Evolutionary conservation across 2,888 invertebrate genomes (phyloP), one percentile per base, ranked within the genome.

Genomic region (Pherbina coryleti): DNA sequence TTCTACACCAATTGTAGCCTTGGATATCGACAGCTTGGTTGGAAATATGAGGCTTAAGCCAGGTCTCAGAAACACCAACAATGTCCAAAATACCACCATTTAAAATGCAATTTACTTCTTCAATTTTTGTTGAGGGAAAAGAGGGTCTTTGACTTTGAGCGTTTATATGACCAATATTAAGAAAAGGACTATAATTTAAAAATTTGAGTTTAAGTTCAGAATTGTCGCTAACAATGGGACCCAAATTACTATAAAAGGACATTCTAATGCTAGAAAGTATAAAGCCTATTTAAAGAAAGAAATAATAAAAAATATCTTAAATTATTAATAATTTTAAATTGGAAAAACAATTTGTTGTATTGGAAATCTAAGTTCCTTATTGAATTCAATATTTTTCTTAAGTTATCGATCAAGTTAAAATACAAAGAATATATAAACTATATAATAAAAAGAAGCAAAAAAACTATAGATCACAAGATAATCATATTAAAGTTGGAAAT

Each of bases 81-180:
- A 74, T 14, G 17, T 62, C 49, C 8, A 44, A 51, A 22, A 37
- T 14, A 17, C 49, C 2, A 5, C 74, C 74, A 8, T 31, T 25
- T 5, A 70, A 53, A 28, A 74, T 49, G 17, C n/a, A 49, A 3
- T 44, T 44, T 5, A 62, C 44, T 62, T 74, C 49, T 14, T 62
- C 44, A 7, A 62, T 22, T 44, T 74, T 74, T 7, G 51, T 22
- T 19, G 74, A 62, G 8, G 9, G 25, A n/a, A 22, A n/a, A 4
- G 62, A 62, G 8, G 64, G 49, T 17, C 44, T 37, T 5, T 62
- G 25, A 17, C 74, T 74, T 62, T 74, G 74, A 17, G 44, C 37
- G 51, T 74, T 62, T 44, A 73, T n/a, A 62, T 73, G 62, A 3
- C 49, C 62, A 25, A 62, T 60, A 73, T 62, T 73, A 37, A 72